Percentiles rank a stretch among this genome's conserved stretches.
These are phyloP conservation scores for Malacosoma neustria DNA, from an alignment of 2,888 invertebrate genomes.

Conservation along the genomic window DNA sequence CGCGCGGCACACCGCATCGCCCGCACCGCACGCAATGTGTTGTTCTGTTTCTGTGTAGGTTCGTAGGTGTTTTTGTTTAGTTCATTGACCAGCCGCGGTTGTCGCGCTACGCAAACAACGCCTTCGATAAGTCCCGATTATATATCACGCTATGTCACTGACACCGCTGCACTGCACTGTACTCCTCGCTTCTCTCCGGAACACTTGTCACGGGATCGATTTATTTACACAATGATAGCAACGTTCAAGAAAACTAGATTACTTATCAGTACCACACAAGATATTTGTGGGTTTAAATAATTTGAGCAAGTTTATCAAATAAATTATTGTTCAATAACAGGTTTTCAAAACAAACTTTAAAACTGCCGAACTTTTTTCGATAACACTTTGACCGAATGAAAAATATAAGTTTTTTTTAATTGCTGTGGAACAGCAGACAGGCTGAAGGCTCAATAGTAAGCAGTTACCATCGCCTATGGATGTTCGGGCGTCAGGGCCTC, in stretches of 20 bases:
- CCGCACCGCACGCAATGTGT: constrained; percentile 26
- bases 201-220: background rate
- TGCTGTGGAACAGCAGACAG: too few species aligned
- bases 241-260: background rate
- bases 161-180: constrained; percentile 23
- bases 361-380: too few species aligned
- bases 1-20: constrained; percentile 16
- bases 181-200: background rate
- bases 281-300: too few species aligned
- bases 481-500: too few species aligned
- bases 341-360: too few species aligned
- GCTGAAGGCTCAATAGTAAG: too few species aligned
- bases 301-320: too few species aligned
- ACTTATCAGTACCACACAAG: background rate
- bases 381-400: too few species aligned
- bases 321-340: too few species aligned
- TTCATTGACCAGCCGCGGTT: constrained; percentile 65
- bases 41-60: constrained; percentile 38
- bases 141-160: constrained; percentile 60
- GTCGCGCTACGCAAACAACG: constrained; percentile 65
- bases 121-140: constrained; percentile 66
- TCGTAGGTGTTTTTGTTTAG: constrained; percentile 68
- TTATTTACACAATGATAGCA: background rate
- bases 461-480: too few species aligned
- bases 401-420: too few species aligned